Conservation (phyloP, 1,140 invertebrate species). For the Pseudomyrmex dendroicus region DNA sequence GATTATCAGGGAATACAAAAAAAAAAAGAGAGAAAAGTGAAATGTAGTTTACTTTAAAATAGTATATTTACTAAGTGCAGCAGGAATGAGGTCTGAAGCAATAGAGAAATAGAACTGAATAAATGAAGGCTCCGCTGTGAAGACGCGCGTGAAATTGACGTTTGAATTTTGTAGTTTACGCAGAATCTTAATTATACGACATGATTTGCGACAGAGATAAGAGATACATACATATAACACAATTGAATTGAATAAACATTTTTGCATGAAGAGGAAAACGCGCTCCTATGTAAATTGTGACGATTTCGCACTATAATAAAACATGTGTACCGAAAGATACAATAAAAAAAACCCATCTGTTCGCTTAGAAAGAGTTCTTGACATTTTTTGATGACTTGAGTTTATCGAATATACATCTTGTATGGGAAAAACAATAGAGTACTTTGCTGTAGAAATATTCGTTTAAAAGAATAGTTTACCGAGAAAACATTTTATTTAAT, state of each 20-base stretch:
- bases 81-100: slow-evolving; percentile 21
- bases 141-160: background rate
- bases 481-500: background rate
- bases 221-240: slow-evolving; percentile 2
- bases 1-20: slow-evolving; percentile 8
- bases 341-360: slow-evolving; percentile 33
- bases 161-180: background rate
- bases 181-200: too few species aligned
- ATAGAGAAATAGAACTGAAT: slow-evolving; percentile 8
- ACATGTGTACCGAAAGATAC: slow-evolving; percentile 50
- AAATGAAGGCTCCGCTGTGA: background rate
- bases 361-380: slow-evolving; percentile 21
- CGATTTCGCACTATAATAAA: slow-evolving; percentile 33
- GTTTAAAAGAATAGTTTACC: background rate
- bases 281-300: slow-evolving; percentile 38
- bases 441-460: slow-evolving; percentile 18
- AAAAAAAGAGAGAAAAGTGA: background rate
- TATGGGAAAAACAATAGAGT: too few species aligned
- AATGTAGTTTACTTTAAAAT: slow-evolving; percentile 18
- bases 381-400: background rate
- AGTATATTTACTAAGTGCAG: background rate
- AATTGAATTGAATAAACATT: slow-evolving; percentile 1
- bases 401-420: background rate
- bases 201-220: background rate
- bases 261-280: slow-evolving; percentile 14